phyloP scores from a whole-genome alignment of 2,113 vertebrate species.

The Antigone vipio region DNA sequence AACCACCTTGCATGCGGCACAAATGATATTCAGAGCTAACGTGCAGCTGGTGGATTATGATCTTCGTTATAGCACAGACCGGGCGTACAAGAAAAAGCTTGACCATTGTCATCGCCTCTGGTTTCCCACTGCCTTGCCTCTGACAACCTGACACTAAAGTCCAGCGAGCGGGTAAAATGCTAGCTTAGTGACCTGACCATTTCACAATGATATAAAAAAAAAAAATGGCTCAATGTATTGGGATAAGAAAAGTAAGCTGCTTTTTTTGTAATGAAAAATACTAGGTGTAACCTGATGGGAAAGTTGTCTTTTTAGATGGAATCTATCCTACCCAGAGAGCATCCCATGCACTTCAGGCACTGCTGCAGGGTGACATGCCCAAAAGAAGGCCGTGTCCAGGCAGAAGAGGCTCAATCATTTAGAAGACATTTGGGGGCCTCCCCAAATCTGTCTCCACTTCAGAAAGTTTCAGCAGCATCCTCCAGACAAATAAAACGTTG shows the following conservation, averaged over 20 bases:
- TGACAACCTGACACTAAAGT: background rate
- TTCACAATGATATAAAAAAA: background rate
- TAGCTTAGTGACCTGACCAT: background rate
- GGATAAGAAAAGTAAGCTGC: background rate
- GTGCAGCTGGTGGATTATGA: background rate
- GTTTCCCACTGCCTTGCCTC: background rate
- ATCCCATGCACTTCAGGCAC: background rate
- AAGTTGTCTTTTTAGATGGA: background rate
- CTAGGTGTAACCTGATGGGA: background rate
- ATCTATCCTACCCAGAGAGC: background rate
- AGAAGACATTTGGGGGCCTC: background rate
- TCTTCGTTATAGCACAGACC: background rate
- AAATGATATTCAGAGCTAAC: background rate
- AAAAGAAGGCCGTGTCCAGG: background rate
- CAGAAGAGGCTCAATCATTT: background rate
- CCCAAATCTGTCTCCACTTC: background rate
- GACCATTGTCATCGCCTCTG: background rate
- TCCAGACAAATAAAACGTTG: background rate
- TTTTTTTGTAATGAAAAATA: background rate
- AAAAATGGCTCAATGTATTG: background rate
- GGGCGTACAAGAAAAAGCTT: background rate
- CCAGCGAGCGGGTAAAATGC: background rate
- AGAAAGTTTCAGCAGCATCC: background rate
- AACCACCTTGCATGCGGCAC: background rate
- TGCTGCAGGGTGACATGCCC: background rate